Base-by-base conservation (phyloP, 37 sponge, comb jelly and placozoan species). In the Chondrosia reniformis region DNA sequence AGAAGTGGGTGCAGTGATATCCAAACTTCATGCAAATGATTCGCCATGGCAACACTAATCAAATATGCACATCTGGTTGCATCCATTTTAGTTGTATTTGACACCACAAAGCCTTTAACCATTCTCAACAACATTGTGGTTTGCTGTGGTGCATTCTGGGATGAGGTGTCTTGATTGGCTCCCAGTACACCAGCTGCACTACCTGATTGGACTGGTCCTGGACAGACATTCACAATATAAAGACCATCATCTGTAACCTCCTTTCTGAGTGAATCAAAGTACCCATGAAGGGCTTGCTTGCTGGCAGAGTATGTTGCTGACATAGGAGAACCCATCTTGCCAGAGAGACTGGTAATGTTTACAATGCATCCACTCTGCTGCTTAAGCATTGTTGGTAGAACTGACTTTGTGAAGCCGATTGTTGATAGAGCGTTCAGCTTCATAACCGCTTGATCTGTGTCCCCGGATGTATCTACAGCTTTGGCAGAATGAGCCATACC, bases 241-340 rank as follows among this genome's bases (percentile, higher is more conserved):
- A 97, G 62, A 7, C 88, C 88, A 7, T 41, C 59, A 39, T 80
- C 85, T 34, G 81, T 63, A 8, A 97, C 30, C 76, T 97, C 97
- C 91, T 87, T 88, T n/a, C 94, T 66, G 61, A 97, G 69, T 13
- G 89, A 71, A 61, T 88, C 80, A 66, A 97, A 97, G 64, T 76
- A 97, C 22, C 97, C 97, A 92, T n/a, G 94, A 3, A 97, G 66
- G 38, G 94, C 97, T 83, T 93, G 94, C 73, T 97, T 97, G 75
- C 84, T 88, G 34, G 91, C 91, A 52, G 84, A 58, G 75, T 97
- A 97, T 0, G 86, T 80, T 4, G 94, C 88, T 56, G 85, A 65
- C 31, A 79, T 84, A 4, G 97, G 97, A 31, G n/a, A n/a, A 90
- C 95, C 97, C 43, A 97, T 74, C 52, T 90, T 88, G 10, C 97